A percentile compares a stretch with the other conserved stretches of the same genome.
Conservation (phyloP, 2,888 invertebrate species). For the Athrips mouffetella region DNA sequence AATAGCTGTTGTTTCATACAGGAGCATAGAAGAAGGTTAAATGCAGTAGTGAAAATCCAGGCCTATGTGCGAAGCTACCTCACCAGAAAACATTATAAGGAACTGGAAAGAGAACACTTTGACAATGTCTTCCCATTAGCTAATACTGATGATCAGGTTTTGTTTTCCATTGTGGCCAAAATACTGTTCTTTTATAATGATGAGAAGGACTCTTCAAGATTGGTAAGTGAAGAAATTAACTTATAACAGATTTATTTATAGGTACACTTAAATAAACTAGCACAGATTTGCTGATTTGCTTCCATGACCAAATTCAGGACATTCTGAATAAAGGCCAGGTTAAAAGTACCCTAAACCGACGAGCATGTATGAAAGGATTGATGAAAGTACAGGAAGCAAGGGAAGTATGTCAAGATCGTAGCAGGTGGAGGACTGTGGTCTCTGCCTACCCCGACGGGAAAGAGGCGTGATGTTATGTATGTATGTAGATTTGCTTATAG, state of each 20-base stretch:
- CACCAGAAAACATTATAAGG: conserved; percentile 82
- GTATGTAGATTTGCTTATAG: too few species aligned
- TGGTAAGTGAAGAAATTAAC: conserved; percentile 52
- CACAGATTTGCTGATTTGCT: too few species aligned
- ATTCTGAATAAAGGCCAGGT: too few species aligned
- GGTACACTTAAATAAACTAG: too few species aligned
- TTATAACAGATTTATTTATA: background rate
- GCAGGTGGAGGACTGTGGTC: too few species aligned
- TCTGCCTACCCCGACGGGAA: too few species aligned
- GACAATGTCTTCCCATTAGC: conserved; percentile 78
- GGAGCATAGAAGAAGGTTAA: conserved; percentile 85
- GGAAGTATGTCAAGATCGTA: too few species aligned
- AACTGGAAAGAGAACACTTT: conserved; percentile 82
- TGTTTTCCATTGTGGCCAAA: conserved; percentile 80
- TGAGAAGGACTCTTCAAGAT: conserved; percentile 75
- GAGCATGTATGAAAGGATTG: too few species aligned
- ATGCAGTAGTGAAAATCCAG: conserved; percentile 89
- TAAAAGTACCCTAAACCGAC: too few species aligned
- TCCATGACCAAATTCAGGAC: too few species aligned
- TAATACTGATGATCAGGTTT: conserved; percentile 62
- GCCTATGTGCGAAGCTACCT: conserved; percentile 88
- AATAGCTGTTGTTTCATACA: conserved; percentile 28
- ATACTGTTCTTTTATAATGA: conserved; percentile 88
- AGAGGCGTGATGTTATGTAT: too few species aligned
- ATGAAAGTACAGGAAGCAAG: too few species aligned